phyloP scores from a whole-genome alignment of 2,888 invertebrate species.

The Drosophila aldrichi region DNA sequence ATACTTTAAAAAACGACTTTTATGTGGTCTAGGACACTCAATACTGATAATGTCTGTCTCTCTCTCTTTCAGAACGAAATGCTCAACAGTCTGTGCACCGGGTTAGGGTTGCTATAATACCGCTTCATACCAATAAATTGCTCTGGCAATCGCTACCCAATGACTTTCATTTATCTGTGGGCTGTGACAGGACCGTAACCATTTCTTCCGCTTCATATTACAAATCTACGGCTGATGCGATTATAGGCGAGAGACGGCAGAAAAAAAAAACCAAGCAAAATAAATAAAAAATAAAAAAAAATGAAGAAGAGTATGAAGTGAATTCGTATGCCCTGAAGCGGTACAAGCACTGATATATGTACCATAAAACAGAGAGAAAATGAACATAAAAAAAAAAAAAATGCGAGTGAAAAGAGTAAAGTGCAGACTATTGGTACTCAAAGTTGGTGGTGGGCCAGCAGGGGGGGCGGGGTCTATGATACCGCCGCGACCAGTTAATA shows the following conservation, averaged over 20 bases:
- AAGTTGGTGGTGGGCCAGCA: conserved; percentile 25
- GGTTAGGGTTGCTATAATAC: neutral
- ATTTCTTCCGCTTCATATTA: conserved; percentile 67
- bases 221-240: conserved; percentile 72
- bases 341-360: conserved; percentile 41
- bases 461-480: conserved; percentile 32
- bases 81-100: conserved; percentile 1
- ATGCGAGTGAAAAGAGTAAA: neutral
- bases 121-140: conserved; percentile 32
- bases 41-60: neutral
- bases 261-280: neutral
- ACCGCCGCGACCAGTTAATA: conserved; percentile 62
- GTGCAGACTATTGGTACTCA: conserved; percentile 41
- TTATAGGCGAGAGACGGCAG: conserved; percentile 51
- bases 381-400: conserved; percentile 8
- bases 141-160: conserved; percentile 21
- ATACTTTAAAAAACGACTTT: neutral
- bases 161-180: conserved; percentile 30
- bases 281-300: conserved; percentile 13
- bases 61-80: too few relatives aligned
- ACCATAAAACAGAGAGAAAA: conserved; percentile 32
- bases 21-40: neutral
- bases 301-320: conserved; percentile 3
- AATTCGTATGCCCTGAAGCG: conserved; percentile 45
- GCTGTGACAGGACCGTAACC: conserved; percentile 10